A percentile compares a stretch with the other conserved stretches of the same genome.
Evolutionary conservation across 1,140 invertebrate species (phyloP).

Genomic region (Drosophila bocki): DNA sequence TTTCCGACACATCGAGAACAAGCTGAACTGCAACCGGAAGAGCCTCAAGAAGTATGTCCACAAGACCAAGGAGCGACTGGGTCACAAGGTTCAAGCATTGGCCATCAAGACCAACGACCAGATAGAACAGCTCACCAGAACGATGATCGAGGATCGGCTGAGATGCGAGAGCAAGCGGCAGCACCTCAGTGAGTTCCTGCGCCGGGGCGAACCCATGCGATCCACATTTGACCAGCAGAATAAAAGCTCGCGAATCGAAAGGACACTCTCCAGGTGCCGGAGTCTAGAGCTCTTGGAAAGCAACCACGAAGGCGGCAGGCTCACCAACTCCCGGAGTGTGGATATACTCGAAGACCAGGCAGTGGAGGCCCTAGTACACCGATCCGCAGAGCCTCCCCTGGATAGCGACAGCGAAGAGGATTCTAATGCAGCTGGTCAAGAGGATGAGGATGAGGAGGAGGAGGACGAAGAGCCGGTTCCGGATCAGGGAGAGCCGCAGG

Average conservation of each 20-base stretch:
- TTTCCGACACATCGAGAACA: conserved; percentile 94
- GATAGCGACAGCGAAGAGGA: conserved; percentile 60
- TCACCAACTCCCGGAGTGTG: conserved; percentile 80
- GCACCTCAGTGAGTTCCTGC: conserved; percentile 88
- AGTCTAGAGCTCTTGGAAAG: conserved; percentile 88
- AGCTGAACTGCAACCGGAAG: conserved; percentile 93
- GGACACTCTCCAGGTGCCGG: conserved; percentile 88
- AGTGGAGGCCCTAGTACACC: conserved; percentile 64
- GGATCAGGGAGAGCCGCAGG: conserved; percentile 1
- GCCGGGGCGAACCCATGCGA: conserved; percentile 59
- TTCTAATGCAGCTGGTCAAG: conserved; percentile 18
- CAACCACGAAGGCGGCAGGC: conserved; percentile 78
- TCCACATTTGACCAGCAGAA: conserved; percentile 85
- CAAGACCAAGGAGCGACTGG: conserved; percentile 91
- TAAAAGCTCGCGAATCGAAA: conserved; percentile 86
- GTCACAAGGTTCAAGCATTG: conserved; percentile 94
- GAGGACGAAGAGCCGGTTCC: conserved; percentile 20
- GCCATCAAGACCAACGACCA: conserved; percentile 92
- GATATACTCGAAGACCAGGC: conserved; percentile 63
- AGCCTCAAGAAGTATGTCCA: conserved; percentile 94
- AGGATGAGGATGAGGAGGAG: conserved; percentile 6
- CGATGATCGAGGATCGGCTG: conserved; percentile 88
- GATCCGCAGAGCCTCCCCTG: conserved; percentile 40
- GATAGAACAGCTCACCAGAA: conserved; percentile 89
- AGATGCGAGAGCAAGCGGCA: conserved; percentile 88